Conservation (phyloP, 1,140 invertebrate species). For the Macrobrachium rosenbergii region DNA sequence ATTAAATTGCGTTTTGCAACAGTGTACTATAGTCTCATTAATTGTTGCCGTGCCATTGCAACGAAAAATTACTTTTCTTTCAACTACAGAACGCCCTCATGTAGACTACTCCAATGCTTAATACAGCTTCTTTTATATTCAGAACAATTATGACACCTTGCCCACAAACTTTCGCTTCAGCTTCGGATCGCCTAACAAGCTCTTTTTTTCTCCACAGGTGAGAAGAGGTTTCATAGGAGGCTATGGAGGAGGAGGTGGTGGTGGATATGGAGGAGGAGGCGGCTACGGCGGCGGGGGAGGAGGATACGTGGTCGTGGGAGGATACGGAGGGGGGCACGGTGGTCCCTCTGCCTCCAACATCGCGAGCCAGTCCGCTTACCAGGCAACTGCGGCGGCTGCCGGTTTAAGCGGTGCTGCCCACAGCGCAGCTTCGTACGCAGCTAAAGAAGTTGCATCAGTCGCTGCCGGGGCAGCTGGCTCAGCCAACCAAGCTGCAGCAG, state of each 20-base stretch:
- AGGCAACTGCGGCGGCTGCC: constrained; percentile 7
- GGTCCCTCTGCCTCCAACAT: constrained; percentile 20
- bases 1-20: too few relatives aligned
- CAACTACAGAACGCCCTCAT: too few relatives aligned
- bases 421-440: not conserved
- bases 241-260: too few relatives aligned
- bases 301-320: constrained; percentile 1
- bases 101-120: too few relatives aligned
- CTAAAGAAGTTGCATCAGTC: not conserved
- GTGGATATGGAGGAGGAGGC: too few relatives aligned
- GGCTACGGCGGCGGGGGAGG: not conserved
- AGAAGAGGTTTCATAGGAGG: not conserved
- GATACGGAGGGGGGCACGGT: not conserved
- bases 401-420: not conserved
- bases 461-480: not conserved
- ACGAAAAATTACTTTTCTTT: too few relatives aligned
- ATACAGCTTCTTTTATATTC: too few relatives aligned
- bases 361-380: constrained; percentile 12
- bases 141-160: too few relatives aligned
- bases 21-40: too few relatives aligned
- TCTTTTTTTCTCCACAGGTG: not conserved
- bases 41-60: too few relatives aligned
- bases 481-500: not conserved
- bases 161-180: too few relatives aligned
- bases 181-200: too few relatives aligned